Conservation (phyloP, 2,888 invertebrate species). For the Anaspis maculata region DNA sequence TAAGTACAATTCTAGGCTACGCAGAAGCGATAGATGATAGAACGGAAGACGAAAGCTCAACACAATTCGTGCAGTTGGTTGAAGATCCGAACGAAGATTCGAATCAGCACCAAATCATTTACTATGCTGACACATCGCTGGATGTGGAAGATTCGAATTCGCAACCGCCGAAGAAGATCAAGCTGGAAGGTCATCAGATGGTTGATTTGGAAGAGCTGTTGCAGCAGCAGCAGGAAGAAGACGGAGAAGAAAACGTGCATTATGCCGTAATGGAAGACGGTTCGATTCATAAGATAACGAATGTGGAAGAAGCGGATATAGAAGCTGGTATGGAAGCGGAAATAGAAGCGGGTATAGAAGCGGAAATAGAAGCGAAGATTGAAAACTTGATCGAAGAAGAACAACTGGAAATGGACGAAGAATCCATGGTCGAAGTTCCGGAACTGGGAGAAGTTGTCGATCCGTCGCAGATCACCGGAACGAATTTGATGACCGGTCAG, state of each 20-base stretch:
- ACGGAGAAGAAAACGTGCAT: not conserved
- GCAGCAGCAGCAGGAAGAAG: conserved; percentile 3
- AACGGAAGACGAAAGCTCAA: conserved; percentile 1
- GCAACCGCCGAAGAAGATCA: conserved; percentile 16
- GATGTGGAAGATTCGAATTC: conserved; percentile 14
- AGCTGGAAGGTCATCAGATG: conserved; percentile 14
- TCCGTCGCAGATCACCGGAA: conserved; percentile 22
- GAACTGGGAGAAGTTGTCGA: conserved; percentile 8
- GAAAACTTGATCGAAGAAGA: too few species aligned
- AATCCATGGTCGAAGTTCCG: not conserved
- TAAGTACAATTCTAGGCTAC: conserved; percentile 1
- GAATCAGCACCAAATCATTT: too few species aligned
- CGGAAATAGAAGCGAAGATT: too few species aligned
- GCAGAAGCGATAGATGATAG: conserved; percentile 3
- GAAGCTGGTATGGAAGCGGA: too few species aligned
- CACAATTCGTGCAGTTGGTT: conserved; percentile 18
- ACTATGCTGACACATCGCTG: not conserved
- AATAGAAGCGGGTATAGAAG: too few species aligned
- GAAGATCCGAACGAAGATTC: conserved; percentile 15
- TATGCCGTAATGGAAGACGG: not conserved
- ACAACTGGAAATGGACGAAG: too few species aligned
- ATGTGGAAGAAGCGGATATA: too few species aligned
- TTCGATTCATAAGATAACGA: not conserved
- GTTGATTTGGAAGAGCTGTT: conserved; percentile 12
- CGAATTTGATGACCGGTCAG: conserved; percentile 27